Evolutionary conservation across 1,140 invertebrate genomes (phyloP).

Genomic region (Holotrichia oblita): DNA sequence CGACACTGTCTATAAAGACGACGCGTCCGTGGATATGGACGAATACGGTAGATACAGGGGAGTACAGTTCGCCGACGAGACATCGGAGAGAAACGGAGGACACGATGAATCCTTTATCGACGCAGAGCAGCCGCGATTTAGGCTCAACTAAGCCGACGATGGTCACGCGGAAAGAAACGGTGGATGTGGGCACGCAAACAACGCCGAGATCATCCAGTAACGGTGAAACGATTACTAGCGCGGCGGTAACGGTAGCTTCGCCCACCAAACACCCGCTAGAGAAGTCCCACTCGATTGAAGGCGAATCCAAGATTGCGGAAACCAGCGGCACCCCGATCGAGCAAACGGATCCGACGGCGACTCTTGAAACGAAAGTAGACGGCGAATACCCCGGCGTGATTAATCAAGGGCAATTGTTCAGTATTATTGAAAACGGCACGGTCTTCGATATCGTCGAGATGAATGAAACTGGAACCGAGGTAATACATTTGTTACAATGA

Average conservation of each 20-base stretch:
- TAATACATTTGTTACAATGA: too few relatives aligned
- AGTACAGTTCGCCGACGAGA: conserved; percentile 59
- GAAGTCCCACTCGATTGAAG: background rate
- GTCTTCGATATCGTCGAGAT: conserved; percentile 60
- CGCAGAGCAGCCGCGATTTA: conserved; percentile 25
- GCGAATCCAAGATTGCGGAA: background rate
- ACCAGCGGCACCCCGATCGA: background rate
- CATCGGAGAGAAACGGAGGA: conserved; percentile 61
- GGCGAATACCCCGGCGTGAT: conserved; percentile 58
- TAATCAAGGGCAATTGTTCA: conserved; percentile 60
- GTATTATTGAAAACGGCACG: conserved; percentile 59
- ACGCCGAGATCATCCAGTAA: background rate
- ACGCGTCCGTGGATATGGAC: conserved; percentile 58
- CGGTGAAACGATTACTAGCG: conserved; percentile 9
- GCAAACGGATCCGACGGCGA: conserved; percentile 20
- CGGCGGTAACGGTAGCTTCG: background rate
- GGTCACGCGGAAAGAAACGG: background rate
- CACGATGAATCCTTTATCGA: conserved; percentile 51
- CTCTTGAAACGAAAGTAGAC: conserved; percentile 38
- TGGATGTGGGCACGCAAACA: conserved; percentile 1
- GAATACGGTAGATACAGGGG: conserved; percentile 55
- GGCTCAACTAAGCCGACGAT: background rate
- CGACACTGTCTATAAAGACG: conserved; percentile 48
- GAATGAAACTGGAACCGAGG: conserved; percentile 55
- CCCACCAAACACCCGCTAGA: too few relatives aligned